Percentiles rank a stretch among this genome's conserved stretches.
phyloP scores from a whole-genome alignment of 2,888 invertebrate genomes.

The Drosophila glabriapex region DNA sequence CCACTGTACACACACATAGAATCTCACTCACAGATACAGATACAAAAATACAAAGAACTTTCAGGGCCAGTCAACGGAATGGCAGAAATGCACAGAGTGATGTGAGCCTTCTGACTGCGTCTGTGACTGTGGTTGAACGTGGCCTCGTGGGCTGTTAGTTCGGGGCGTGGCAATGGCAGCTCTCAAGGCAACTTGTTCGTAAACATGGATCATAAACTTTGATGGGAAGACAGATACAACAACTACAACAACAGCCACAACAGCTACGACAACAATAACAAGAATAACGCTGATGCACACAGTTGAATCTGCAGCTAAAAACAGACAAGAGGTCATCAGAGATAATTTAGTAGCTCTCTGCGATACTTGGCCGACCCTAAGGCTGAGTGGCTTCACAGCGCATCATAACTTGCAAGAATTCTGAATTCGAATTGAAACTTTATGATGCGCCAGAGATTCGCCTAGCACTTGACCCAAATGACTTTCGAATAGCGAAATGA shows the following conservation, averaged over 20 bases:
- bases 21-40: constrained; percentile 1
- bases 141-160: background rate
- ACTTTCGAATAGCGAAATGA: background rate
- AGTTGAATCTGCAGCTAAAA: constrained; percentile 26
- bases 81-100: constrained; percentile 34
- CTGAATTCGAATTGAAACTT: constrained; percentile 10
- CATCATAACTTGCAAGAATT: constrained; percentile 18
- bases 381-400: background rate
- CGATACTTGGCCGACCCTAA: constrained; percentile 2
- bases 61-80: constrained; percentile 42
- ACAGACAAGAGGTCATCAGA: constrained; percentile 41
- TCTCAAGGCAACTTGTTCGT: constrained; percentile 45
- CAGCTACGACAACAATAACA: constrained; percentile 3
- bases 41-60: constrained; percentile 29
- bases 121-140: constrained; percentile 20
- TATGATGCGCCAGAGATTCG: constrained; percentile 3
- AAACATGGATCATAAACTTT: constrained; percentile 55
- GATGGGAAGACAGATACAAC: constrained; percentile 27
- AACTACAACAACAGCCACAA: background rate
- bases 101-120: constrained; percentile 12
- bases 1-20: background rate
- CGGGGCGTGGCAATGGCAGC: constrained; percentile 46
- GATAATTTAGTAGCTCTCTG: constrained; percentile 28
- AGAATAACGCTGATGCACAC: constrained; percentile 7
- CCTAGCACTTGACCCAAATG: constrained; percentile 9